Percentiles rank a stretch among this genome's conserved stretches.
Conservation (phyloP, 1,140 invertebrate genomes). For the Lineus longissimus region DNA sequence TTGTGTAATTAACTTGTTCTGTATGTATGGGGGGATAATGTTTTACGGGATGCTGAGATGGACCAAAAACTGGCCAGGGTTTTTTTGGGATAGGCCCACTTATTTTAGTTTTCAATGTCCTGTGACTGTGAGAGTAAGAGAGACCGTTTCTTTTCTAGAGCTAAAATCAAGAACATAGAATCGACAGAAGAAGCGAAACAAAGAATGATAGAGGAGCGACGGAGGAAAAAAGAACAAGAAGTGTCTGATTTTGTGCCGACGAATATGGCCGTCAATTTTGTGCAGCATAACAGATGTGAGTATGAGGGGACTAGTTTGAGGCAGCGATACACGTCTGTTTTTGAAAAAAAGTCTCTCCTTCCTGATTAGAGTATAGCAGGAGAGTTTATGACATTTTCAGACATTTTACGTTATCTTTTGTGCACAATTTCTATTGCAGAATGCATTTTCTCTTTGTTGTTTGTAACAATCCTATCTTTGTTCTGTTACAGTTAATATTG, state of each 20-base stretch:
- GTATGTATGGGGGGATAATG: neutral
- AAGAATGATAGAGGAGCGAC: conserved; percentile 79
- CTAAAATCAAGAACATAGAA: conserved; percentile 96
- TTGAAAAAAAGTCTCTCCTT: too few relatives aligned
- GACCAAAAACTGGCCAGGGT: neutral
- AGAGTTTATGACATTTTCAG: too few relatives aligned
- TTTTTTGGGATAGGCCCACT: too few relatives aligned
- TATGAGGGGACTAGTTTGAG: neutral
- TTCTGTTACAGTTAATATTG: conserved; percentile 72
- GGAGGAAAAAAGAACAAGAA: conserved; percentile 83
- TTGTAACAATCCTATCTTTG: conserved; percentile 14
- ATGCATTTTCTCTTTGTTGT: too few relatives aligned
- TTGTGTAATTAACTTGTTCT: conserved; percentile 5
- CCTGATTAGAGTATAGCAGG: too few relatives aligned
- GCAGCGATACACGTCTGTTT: too few relatives aligned
- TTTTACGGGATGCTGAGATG: too few relatives aligned
- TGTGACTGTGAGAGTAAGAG: too few relatives aligned
- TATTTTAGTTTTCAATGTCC: too few relatives aligned
- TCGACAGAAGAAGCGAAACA: conserved; percentile 96
- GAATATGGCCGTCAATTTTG: conserved; percentile 97
- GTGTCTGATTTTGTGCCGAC: conserved; percentile 95
- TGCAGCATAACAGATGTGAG: conserved; percentile 86
- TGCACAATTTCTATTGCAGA: too few relatives aligned
- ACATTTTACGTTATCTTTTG: too few relatives aligned
- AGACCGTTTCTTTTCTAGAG: conserved; percentile 57